Evolutionary conservation across 2,888 invertebrate species (phyloP).

Genomic region (Anthophora plumipes): DNA sequence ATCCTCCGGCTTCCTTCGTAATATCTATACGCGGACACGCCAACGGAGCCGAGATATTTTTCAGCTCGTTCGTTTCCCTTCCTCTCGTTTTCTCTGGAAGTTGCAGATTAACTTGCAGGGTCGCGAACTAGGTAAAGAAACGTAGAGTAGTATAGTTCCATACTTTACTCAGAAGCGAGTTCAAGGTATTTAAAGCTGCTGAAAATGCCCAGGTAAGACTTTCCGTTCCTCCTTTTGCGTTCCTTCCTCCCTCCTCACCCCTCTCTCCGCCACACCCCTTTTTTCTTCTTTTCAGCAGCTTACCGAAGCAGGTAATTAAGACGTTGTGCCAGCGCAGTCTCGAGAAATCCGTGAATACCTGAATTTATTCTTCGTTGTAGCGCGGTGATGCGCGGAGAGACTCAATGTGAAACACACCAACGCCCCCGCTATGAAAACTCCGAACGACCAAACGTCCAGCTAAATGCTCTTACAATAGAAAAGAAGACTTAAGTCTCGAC

Average conservation of each 20-base stretch:
- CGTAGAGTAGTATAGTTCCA: slow-evolving; percentile 34
- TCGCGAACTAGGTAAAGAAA: slow-evolving; percentile 47
- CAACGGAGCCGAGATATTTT: slow-evolving; percentile 29
- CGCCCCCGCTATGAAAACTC: background rate
- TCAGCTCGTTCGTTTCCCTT: slow-evolving; percentile 26
- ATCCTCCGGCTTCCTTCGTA: background rate
- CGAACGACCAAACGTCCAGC: background rate
- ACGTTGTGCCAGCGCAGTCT: slow-evolving; percentile 18
- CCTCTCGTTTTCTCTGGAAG: slow-evolving; percentile 44
- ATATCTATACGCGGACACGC: slow-evolving; percentile 14
- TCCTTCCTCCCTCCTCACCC: background rate
- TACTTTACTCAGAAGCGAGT: slow-evolving; percentile 49
- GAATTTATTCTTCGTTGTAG: slow-evolving; percentile 32
- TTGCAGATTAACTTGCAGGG: slow-evolving; percentile 51
- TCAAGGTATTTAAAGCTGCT: slow-evolving; percentile 49
- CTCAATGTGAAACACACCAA: background rate
- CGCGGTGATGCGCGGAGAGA: background rate
- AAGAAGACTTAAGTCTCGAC: background rate
- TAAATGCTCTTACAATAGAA: background rate
- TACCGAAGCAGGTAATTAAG: slow-evolving; percentile 60
- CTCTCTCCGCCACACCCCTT: background rate
- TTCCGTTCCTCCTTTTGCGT: slow-evolving; percentile 18
- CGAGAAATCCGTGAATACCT: slow-evolving; percentile 21
- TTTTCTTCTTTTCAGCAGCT: slow-evolving; percentile 34
- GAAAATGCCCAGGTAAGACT: slow-evolving; percentile 45